Conservation (phyloP, 1,140 invertebrate species). For the Subanguina moxae region DNA sequence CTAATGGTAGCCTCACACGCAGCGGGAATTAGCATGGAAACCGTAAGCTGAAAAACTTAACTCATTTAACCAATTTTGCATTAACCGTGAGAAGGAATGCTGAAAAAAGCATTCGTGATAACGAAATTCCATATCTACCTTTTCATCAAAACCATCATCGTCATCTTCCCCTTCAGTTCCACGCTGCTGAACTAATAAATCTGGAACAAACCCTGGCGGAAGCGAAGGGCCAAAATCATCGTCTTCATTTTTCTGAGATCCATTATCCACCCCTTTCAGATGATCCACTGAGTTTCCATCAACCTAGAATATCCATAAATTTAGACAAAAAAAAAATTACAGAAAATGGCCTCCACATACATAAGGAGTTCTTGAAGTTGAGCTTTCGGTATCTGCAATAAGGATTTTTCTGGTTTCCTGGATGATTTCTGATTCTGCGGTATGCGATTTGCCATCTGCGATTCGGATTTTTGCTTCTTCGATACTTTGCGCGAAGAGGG, state of each 20-base stretch:
- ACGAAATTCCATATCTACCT: conserved; percentile 3
- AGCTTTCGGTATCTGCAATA: background rate
- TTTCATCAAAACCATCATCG: conserved; percentile 40
- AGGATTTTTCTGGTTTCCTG: conserved; percentile 2
- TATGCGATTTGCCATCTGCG: conserved; percentile 6
- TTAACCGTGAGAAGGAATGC: background rate
- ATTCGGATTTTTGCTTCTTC: conserved; percentile 16
- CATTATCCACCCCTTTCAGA: conserved; percentile 15
- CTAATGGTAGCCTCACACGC: conserved; percentile 41
- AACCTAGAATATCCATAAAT: background rate
- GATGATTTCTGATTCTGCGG: background rate
- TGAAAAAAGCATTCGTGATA: conserved; percentile 3
- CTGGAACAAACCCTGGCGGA: conserved; percentile 38
- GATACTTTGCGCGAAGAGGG: conserved; percentile 37
- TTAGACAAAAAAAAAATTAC: no score
- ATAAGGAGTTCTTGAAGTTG: conserved; percentile 12
- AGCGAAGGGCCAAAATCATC: conserved; percentile 43
- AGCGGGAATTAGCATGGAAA: conserved; percentile 40
- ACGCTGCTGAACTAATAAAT: conserved; percentile 22
- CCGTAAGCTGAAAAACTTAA: conserved; percentile 41
- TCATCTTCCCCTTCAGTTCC: conserved; percentile 28
- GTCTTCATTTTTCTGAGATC: conserved; percentile 29
- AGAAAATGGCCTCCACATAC: conserved; percentile 3
- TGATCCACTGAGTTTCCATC: conserved; percentile 3
- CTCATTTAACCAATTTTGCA: background rate